Evolutionary conservation across 2,797 vertebrate species (phyloP), one percentile per base, ranked within the genome.

Genomic region (Vultur gryphus): DNA sequence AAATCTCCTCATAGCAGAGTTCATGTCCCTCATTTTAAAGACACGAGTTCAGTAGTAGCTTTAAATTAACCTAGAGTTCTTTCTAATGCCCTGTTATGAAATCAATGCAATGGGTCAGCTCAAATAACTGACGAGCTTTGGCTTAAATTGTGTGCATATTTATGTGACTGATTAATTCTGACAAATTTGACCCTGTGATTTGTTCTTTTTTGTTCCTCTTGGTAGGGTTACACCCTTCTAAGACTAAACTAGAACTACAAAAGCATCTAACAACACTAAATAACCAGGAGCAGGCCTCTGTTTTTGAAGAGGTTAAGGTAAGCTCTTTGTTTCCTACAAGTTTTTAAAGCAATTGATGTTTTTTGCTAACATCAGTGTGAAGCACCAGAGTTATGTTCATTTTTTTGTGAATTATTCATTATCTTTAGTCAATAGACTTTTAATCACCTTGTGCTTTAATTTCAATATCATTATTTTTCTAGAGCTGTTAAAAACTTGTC

Each of bases 281-380:
- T 90, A 99, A 99, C 94, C 97, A 99, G 87, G 99, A 99, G 37
- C 99, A 99, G 93, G 99, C 98, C 18, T 98, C 98, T 37, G 93
- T 99, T 93, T 99, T 99, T 97, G 99, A 99, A 95, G 99, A 98
- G 95, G 98, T 99, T 93, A 99, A 99, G 99, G 99, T 99, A 99
- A 97, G 89, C 59, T 67, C 24, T 76, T 35, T 75, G 52, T 76
- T 93, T 89, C 39, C 44, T 39, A 13, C 29, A 72, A 55, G 54
- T 49, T 41, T 75, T 77, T 83, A 51, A 89, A 87, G n/a, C 48
- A 70, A 5, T 21, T 80, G 11, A 16, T 59, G 3, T 3, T 55
- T 86, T 73, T 84, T 78, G 10, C n/a, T 37, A 28, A 33, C 11
- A 11, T 52, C 28, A 37, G 6, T 48, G 9, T 81, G 37, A 91